Evolutionary conservation across 2,797 vertebrate genomes (phyloP), one percentile per base, ranked within the genome.

Genomic region (Ptychobarbus kaznakovi): DNA sequence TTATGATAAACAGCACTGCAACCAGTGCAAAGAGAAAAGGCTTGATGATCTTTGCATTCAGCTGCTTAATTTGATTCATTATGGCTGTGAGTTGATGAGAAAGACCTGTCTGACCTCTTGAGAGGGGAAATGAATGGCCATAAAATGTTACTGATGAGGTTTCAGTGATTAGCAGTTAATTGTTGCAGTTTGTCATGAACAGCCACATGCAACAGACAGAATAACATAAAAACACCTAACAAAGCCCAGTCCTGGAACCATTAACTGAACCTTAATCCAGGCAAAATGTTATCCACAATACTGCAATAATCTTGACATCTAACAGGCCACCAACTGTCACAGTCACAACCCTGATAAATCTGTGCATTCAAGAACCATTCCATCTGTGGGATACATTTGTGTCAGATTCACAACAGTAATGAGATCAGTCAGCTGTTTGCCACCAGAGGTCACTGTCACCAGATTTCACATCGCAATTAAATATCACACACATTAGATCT

Each of bases 131-230:
- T 85, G 80, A 84, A 83, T 90, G 88, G 56, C 78, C 51, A 0
- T 80, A 74, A 88, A 88, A 86, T 86, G 86, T 90, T 89, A 93
- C 92, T 93, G 82, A 90, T 79, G 75, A 86, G 89, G 90, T 92
- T 90, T 80, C 61, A 90, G 80, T 87, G 88, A 92, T 93, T 93
- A 92, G 90, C 90, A 88, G 84, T 81, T 91, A 90, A 93, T 92
- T 90, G 90, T 90, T 88, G 85, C 90, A 92, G 91, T 91, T 89
- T 92, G 91, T 92, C 90, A 92, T 83, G 86, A 88, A 56, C 63
- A 58, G 75, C 56, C 70, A 74, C 42, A 20, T 38, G 51, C 74
- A 79, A 22, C 66, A 63, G 49, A 56, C 10, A 56, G 49, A 35
- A 56, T 53, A 75, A 53, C 73, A 53, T 28, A 22, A 46, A 49